Conservation (phyloP, 1,140 invertebrate genomes). For the Pygmarrhopalites habei region DNA sequence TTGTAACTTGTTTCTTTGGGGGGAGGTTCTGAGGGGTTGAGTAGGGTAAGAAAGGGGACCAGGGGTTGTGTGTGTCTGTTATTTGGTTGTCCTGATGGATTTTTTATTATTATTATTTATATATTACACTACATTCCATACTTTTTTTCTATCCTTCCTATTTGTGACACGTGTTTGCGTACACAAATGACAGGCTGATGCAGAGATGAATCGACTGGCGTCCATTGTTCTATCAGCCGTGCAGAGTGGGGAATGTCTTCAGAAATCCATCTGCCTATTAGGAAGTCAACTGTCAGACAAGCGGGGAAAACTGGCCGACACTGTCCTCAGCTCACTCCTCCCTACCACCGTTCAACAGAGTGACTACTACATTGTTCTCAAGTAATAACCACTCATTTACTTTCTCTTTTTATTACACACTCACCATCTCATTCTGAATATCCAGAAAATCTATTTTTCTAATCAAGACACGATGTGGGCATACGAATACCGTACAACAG, state of each 20-base stretch:
- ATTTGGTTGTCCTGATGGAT: too few species aligned
- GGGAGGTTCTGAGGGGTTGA: too few species aligned
- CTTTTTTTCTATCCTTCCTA: neutral
- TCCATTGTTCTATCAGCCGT: slow-evolving; percentile 32
- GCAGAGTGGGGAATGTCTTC: slow-evolving; percentile 36
- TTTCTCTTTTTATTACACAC: too few species aligned
- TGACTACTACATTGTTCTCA: slow-evolving; percentile 27
- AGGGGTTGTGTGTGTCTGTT: too few species aligned
- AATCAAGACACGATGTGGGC: too few species aligned
- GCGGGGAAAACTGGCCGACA: slow-evolving; percentile 16
- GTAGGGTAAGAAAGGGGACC: too few species aligned
- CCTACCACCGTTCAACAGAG: slow-evolving; percentile 22
- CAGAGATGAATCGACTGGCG: slow-evolving; percentile 28
- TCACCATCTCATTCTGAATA: too few species aligned
- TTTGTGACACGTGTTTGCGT: neutral
- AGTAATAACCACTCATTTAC: neutral
- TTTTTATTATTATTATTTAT: too few species aligned
- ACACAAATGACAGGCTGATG: slow-evolving; percentile 20
- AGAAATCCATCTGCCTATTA: slow-evolving; percentile 31
- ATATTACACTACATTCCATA: neutral
- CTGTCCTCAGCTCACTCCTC: slow-evolving; percentile 28
- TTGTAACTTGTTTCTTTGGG: too few species aligned
- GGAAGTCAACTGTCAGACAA: slow-evolving; percentile 26
- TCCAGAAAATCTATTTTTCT: too few species aligned
- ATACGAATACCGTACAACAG: too few species aligned